Percentiles rank a stretch among this genome's conserved stretches.
Evolutionary conservation across 2,888 invertebrate species (phyloP).

Genomic region (Aricia artaxerxes): DNA sequence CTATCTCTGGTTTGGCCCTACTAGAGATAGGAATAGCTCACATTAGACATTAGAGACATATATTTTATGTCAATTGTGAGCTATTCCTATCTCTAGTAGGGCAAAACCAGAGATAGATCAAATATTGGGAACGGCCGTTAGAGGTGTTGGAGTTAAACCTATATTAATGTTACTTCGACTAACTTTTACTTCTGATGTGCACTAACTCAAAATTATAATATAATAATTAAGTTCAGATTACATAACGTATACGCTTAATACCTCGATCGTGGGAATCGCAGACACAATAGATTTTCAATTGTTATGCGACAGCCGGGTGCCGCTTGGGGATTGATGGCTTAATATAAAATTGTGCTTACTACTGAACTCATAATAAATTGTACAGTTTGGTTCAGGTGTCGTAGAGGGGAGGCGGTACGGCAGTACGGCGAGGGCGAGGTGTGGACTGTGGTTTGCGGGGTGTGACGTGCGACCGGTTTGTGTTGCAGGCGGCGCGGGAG

Average conservation of each 20-base stretch:
- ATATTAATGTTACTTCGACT: neutral
- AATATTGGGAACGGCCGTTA: too few species aligned
- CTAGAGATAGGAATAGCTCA: too few species aligned
- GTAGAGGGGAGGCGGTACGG: slow-evolving; percentile 26
- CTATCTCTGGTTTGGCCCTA: too few species aligned
- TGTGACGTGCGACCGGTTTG: slow-evolving; percentile 31
- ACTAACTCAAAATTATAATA: neutral
- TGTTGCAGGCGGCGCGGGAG: slow-evolving; percentile 49
- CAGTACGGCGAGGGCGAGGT: slow-evolving; percentile 31
- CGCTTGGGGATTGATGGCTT: neutral
- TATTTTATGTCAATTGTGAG: too few species aligned
- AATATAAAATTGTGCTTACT: neutral
- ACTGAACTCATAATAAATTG: neutral
- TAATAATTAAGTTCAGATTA: neutral
- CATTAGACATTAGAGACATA: too few species aligned
- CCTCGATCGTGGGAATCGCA: too few species aligned
- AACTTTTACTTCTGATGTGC: neutral
- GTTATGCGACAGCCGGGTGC: too few species aligned
- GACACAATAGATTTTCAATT: too few species aligned
- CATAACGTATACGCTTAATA: neutral
- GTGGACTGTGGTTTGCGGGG: slow-evolving; percentile 24
- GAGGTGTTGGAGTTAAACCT: neutral
- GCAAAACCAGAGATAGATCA: too few species aligned
- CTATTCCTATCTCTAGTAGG: too few species aligned
- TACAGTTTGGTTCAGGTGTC: neutral